Evolutionary conservation across 2,888 invertebrate genomes (phyloP), one percentile per base, ranked within the genome.

Genomic region (Harpalus rubripes): DNA sequence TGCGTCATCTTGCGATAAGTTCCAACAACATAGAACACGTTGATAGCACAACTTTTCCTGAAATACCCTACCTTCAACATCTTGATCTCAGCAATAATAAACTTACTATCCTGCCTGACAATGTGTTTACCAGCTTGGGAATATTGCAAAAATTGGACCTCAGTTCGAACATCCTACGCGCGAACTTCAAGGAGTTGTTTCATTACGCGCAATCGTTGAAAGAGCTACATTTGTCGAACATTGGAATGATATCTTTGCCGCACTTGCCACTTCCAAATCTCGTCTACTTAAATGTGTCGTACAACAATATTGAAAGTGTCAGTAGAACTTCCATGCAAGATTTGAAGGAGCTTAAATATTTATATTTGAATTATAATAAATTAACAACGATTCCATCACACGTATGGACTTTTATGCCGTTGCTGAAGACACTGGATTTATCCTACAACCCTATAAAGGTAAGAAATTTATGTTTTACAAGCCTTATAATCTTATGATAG

Each of bases 181-280:
- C 97, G 86, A 96, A 96, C 92, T 95, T 96, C 90, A 96, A 96
- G 89, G 97, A 97, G 91, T 93, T 97, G 80, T 96, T 97, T 90
- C 95, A 97, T 90, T 96, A 97, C 91, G 94, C 97, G 76, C 96
- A 96, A 81, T 95, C 95, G 89, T 93, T 97, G 87, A 94, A 96
- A 90, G 94, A 95, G 89, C 93, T 98, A 87, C 95, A 94, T 89
- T 92, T 98, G 88, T 95, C 95, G 82, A 94, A 94, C 90, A 94
- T 96, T 90, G 96, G 96, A 86, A 94, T 98, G 88, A 95, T 94
- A 88, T 93, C 94, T 81, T 93, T 96, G 88, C 97, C 97, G 85
- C 94, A 95, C 87, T 92, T 96, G 87, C 95, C 96, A 87, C 92
- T 98, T 87, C 95, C 95, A 15, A 95, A 96, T 90, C 93, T 98